Percentiles rank a stretch among this genome's conserved stretches.
Conservation (phyloP, 2,113 vertebrate species). For the Apistogramma diplotaenia region DNA sequence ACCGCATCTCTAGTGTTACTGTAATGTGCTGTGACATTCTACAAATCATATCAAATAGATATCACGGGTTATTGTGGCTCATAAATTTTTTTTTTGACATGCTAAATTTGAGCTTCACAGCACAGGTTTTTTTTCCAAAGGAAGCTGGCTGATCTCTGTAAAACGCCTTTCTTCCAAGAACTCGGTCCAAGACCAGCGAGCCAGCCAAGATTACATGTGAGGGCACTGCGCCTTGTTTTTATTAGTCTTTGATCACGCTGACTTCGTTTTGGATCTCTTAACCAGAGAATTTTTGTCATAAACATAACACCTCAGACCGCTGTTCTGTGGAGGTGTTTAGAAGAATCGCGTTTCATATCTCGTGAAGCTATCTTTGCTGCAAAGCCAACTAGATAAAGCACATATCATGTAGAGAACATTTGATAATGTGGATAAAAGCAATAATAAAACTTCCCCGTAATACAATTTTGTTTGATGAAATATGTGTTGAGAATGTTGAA, state of each 20-base stretch:
- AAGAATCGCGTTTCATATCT: background rate
- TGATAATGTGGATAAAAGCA: constrained; percentile 12
- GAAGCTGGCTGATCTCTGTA: background rate
- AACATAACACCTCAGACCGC: background rate
- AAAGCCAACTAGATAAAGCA: background rate
- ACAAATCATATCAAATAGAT: background rate
- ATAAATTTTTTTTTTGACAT: background rate
- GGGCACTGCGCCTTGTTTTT: constrained; percentile 12
- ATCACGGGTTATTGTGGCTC: background rate
- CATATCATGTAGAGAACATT: constrained; percentile 7
- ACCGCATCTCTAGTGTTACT: background rate
- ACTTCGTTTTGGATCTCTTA: constrained; percentile 8
- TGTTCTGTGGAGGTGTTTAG: background rate
- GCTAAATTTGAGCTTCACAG: background rate
- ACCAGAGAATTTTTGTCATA: background rate
- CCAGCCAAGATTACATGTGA: constrained; percentile 11
- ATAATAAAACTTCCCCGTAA: constrained; percentile 13
- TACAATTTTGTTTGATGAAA: constrained; percentile 34
- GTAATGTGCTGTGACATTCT: background rate
- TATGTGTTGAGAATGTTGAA: background rate
- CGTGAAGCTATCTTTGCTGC: background rate
- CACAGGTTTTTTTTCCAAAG: constrained; percentile 10
- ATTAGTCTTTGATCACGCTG: constrained; percentile 5
- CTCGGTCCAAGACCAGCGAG: background rate
- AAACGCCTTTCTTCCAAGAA: constrained; percentile 1